Evolutionary conservation across 2,113 vertebrate genomes (phyloP).

Genomic region (Suricata suricatta): DNA sequence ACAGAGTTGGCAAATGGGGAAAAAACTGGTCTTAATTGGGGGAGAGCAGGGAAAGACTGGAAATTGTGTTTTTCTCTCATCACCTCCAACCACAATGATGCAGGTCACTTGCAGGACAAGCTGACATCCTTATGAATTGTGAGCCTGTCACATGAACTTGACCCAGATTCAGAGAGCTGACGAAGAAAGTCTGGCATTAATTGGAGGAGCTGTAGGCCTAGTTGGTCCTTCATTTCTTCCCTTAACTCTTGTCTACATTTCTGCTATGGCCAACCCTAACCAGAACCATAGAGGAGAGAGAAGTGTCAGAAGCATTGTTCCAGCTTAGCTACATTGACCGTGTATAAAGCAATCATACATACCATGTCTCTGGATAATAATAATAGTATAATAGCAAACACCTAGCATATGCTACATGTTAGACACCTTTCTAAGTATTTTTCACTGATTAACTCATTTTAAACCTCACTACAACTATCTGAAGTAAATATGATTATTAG

Average conservation of each 20-base stretch:
- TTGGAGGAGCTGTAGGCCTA: neutral
- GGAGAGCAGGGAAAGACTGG: neutral
- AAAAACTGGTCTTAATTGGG: neutral
- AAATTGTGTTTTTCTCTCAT: neutral
- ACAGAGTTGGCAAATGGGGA: neutral
- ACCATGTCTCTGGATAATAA: neutral
- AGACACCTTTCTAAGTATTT: neutral
- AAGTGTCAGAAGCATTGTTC: neutral
- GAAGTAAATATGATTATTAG: neutral
- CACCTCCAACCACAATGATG: neutral
- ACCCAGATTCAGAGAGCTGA: neutral
- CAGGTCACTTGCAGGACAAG: neutral
- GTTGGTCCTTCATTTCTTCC: neutral
- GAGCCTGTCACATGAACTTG: neutral
- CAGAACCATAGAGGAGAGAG: neutral
- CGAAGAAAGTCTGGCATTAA: neutral
- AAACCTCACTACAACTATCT: neutral
- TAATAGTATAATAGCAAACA: neutral
- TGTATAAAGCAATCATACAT: neutral
- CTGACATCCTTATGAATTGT: neutral
- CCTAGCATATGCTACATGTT: neutral
- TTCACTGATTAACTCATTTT: neutral
- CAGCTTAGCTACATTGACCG: neutral
- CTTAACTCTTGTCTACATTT: neutral
- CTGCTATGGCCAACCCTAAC: neutral